Percentiles rank a stretch among this genome's conserved stretches.
phyloP scores from a whole-genome alignment of 2,888 invertebrate species.

The Ectemnius continuus region DNA sequence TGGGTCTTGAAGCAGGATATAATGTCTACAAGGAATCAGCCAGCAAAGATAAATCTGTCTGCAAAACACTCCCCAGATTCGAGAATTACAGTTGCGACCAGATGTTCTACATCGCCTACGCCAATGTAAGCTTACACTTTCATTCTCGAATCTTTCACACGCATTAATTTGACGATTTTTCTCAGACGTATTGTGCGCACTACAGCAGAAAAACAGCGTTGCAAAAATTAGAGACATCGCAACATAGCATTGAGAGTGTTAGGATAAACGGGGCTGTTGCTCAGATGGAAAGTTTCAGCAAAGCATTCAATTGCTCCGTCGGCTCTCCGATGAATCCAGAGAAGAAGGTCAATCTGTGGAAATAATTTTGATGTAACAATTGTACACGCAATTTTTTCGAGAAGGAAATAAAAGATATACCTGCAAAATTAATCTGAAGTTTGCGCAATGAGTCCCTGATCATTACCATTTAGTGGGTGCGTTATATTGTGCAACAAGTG shows the following conservation, averaged over 20 bases:
- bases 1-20: neutral
- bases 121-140: neutral
- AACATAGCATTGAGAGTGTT: neutral
- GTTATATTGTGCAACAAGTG: too few species aligned
- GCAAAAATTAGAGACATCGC: neutral
- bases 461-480: too few species aligned
- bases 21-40: neutral
- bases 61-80: neutral
- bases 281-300: neutral
- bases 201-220: neutral
- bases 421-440: too few species aligned
- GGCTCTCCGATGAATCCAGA: neutral
- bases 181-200: neutral
- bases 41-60: neutral
- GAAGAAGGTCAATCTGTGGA: slow-evolving; percentile 2
- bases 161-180: too few species aligned
- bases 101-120: slow-evolving; percentile 10
- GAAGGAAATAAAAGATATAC: too few species aligned
- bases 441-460: too few species aligned
- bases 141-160: too few species aligned
- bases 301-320: neutral
- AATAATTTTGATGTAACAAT: neutral
- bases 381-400: too few species aligned
- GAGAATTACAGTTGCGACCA: slow-evolving; percentile 8
- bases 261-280: slow-evolving; percentile 4